phyloP scores from a whole-genome alignment of 2,113 vertebrate species.

The Ctenodactylus gundi region DNA sequence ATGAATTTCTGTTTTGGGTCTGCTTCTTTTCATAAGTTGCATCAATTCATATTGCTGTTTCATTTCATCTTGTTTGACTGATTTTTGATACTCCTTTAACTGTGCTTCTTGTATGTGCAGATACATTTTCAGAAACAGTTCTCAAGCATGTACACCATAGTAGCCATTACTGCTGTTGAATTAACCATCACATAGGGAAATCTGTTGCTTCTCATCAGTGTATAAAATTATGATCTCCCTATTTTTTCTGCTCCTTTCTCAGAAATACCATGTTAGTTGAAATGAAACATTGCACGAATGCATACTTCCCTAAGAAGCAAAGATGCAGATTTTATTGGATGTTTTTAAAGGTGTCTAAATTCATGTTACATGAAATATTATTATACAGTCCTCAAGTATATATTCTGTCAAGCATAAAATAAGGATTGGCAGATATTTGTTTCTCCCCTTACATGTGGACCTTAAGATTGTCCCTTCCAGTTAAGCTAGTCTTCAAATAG shows the following conservation, averaged over 20 bases:
- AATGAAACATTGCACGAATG: constrained; percentile 6
- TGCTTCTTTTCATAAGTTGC: neutral
- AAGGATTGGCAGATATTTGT: neutral
- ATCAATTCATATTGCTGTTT: neutral
- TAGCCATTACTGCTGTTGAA: constrained; percentile 90
- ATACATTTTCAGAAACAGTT: constrained; percentile 59
- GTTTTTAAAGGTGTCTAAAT: constrained; percentile 21
- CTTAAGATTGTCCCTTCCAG: neutral
- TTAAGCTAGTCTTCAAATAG: neutral
- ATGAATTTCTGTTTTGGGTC: neutral
- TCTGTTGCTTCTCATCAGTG: constrained; percentile 84
- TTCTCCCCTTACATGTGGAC: neutral
- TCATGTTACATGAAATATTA: neutral
- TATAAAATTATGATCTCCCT: constrained; percentile 67
- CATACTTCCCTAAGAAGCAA: constrained; percentile 10
- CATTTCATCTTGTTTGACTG: neutral
- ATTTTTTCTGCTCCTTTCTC: neutral
- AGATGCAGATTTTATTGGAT: neutral
- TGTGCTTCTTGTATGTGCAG: rapidly evolving
- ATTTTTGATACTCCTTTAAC: neutral
- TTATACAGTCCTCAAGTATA: constrained; percentile 67
- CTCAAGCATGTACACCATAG: constrained; percentile 91
- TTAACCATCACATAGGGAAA: constrained; percentile 84
- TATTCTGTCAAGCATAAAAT: constrained; percentile 18
- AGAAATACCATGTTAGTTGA: constrained; percentile 51